A percentile compares a stretch with the other conserved stretches of the same genome.
Evolutionary conservation across 2,797 vertebrate genomes (phyloP).

Genomic region (Sylvia borin): DNA sequence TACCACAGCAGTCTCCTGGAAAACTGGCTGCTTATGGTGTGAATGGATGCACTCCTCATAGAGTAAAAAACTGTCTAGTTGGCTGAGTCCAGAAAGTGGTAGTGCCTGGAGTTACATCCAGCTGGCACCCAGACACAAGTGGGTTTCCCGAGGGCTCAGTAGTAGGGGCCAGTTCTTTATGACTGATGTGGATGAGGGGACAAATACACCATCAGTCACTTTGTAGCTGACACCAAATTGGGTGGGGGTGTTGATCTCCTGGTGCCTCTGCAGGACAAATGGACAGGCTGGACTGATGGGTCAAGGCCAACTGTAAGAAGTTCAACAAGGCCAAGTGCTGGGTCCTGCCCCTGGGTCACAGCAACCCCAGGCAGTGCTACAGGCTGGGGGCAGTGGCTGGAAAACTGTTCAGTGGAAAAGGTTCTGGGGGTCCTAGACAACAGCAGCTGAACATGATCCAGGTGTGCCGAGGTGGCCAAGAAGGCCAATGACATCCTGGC

Average conservation of each 20-base stretch:
- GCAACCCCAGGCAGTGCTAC: background rate
- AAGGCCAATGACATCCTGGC: background rate
- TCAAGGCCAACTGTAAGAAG: background rate
- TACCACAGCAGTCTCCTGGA: background rate
- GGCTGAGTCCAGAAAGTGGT: background rate
- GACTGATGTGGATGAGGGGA: background rate
- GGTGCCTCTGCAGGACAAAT: background rate
- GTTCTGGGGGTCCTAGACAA: rapidly evolving
- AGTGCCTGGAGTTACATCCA: background rate
- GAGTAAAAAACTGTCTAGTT: background rate
- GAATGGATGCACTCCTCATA: background rate
- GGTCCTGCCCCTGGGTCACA: background rate
- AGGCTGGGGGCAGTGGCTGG: background rate
- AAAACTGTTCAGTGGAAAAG: rapidly evolving
- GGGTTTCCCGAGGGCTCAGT: background rate
- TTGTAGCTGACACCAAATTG: background rate
- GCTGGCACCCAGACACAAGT: background rate
- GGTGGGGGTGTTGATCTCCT: background rate
- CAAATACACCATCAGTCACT: background rate
- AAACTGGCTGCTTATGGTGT: background rate
- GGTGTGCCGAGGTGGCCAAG: background rate
- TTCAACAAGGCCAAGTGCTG: background rate
- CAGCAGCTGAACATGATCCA: background rate
- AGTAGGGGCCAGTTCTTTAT: background rate
- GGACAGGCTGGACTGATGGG: background rate